Evolutionary conservation across 35 echinoderm and acorn worm genomes (phyloP).

Genomic region (Strongylocentrotus purpuratus): DNA sequence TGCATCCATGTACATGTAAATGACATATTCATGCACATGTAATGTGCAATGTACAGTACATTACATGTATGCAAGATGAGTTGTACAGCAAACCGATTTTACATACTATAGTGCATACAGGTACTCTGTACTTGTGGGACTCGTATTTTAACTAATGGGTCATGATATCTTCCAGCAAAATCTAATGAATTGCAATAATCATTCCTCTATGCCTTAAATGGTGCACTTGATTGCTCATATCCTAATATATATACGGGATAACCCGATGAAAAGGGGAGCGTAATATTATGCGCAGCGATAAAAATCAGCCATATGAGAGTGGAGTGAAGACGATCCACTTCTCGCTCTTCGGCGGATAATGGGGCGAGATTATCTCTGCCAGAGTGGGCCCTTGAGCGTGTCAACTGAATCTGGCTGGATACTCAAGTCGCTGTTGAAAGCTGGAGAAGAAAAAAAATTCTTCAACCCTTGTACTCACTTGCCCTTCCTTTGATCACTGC

Average conservation of each 20-base stretch:
- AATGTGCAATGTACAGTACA: too few species aligned
- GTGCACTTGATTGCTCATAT: slow-evolving; percentile 4
- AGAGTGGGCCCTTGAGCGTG: slow-evolving; percentile 48
- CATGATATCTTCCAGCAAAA: background rate
- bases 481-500: background rate
- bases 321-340: slow-evolving; percentile 41
- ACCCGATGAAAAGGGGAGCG: background rate
- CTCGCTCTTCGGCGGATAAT: slow-evolving; percentile 46
- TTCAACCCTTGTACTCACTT: background rate
- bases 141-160: background rate
- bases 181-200: background rate
- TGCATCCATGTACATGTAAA: too few species aligned
- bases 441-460: background rate
- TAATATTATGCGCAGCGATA: slow-evolving; percentile 27
- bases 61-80: too few species aligned
- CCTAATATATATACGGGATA: background rate
- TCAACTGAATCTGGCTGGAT: slow-evolving; percentile 39
- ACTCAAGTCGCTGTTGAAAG: slow-evolving; percentile 54
- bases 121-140: background rate
- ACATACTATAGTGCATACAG: too few species aligned
- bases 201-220: slow-evolving; percentile 5
- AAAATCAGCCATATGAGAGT: slow-evolving; percentile 17
- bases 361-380: slow-evolving; percentile 45
- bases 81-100: background rate
- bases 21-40: too few species aligned